phyloP scores from a whole-genome alignment of 1,140 invertebrate genomes.

The Conus ventricosus region DNA sequence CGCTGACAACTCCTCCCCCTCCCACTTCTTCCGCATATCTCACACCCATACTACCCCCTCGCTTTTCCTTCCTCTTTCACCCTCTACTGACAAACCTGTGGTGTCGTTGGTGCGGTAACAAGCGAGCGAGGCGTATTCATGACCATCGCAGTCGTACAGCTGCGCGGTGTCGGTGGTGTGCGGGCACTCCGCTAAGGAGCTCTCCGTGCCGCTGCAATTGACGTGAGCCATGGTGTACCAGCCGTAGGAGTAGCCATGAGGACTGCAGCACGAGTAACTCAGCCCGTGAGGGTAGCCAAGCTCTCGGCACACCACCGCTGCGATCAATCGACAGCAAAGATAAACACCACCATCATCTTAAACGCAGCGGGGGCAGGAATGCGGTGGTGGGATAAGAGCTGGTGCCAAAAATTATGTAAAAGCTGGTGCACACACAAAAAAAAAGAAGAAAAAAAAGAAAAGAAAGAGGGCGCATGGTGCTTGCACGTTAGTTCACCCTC shows the following conservation, averaged over 20 bases:
- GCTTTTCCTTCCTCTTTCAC: not conserved
- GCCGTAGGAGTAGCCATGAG: slow-evolving; percentile 54
- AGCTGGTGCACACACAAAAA: too few species aligned
- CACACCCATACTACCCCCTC: not conserved
- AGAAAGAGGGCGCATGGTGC: too few species aligned
- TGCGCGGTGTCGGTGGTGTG: not conserved
- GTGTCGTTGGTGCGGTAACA: slow-evolving; percentile 48
- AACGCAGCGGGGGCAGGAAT: too few species aligned
- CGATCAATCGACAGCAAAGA: not conserved
- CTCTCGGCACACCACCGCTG: slow-evolving; percentile 62
- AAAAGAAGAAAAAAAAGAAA: too few species aligned
- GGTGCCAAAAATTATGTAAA: too few species aligned
- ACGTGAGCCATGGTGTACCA: slow-evolving; percentile 40
- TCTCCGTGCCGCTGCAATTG: slow-evolving; percentile 59
- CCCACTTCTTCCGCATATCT: too few species aligned
- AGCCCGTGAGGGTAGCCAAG: slow-evolving; percentile 58
- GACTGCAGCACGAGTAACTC: slow-evolving; percentile 51
- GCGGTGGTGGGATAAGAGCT: too few species aligned
- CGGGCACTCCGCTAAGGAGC: slow-evolving; percentile 52
- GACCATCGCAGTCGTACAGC: slow-evolving; percentile 36
- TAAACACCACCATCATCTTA: too few species aligned
- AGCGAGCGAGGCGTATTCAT: slow-evolving; percentile 57
- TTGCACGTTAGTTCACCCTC: too few species aligned
- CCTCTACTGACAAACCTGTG: not conserved
- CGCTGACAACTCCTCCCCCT: not conserved